Base-by-base conservation (phyloP, 2,797 vertebrate species). In the Sylvia borin region DNA sequence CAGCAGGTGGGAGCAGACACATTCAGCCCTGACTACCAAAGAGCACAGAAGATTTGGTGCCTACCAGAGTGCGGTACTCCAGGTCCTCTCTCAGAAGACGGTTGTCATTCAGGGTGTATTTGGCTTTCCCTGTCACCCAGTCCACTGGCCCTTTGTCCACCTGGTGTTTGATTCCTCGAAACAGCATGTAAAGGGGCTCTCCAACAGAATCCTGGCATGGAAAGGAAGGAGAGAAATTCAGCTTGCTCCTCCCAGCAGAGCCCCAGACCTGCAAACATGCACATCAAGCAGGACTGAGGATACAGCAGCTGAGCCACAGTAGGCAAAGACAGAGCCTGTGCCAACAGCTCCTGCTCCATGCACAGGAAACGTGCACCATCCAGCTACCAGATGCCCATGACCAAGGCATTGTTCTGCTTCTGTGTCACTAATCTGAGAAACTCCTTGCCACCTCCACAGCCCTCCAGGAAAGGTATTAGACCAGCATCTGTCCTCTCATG, bases 101-200 rank as follows among this genome's bases (percentile, higher is more conserved):
- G 98, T 99, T 99, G 97, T 99, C 99, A 16, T 99, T 99, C 45
- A 99, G 98, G 13, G 99, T 99, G 78, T 99, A 99, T 93, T 99
- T 99, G 95, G 99, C 99, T 97, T 99, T 99, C 50, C 99, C 99
- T 0, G 99, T 99, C 91, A 99, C 99, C 38, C 99, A 99, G 62
- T 99, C 99, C 65, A 99, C 99, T 0, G 99, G 99, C 2, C 99
- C 99, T 97, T 99, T 99, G 96, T 99, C 99, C 66, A 99, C 99
- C 91, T 99, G 99, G 96, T 99, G 99, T 95, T 99, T 99, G 96
- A 99, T 99, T 68, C 99, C 99, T 91, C 99, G 98, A 95, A 99
- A 99, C 62, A 99, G 98, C 99, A 99, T 99, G 96, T 99, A 99
- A 42, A 99, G 98, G 17, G 99, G 98, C 95, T 99, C 99, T 21